Base-by-base conservation (phyloP, 1,140 invertebrate species). In the Drosophila seguyi region DNA sequence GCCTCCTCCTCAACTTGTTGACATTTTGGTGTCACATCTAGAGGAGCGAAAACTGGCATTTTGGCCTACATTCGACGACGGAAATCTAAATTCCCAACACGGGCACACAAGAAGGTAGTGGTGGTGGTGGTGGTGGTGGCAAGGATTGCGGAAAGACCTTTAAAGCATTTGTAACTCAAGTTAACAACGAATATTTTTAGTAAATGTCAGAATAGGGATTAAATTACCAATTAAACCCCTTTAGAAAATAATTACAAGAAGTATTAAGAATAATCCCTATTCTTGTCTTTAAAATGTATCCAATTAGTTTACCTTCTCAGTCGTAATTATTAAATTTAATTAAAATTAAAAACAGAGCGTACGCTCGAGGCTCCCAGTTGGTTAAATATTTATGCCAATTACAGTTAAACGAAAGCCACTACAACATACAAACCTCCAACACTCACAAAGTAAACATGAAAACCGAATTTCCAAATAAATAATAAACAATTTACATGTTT, bases 11-110 rank as follows among this genome's bases (percentile, higher is more conserved):
- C 68, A n/a, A 61, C 81, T 81, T 85, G 73, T 81, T 84, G 81
- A 84, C 81, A 84, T 81, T 84, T 84, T 84, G 82, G 82, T 84
- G 81, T 81, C 82, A 84, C 72, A 65, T 74, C 71, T 55, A 62
- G 71, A 62, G 48, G 27, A 62, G 69, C 39, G 34, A 45, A 63
- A 74, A 74, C 71, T 53, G 62, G 47, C 47, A 74, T 45, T 74
- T 62, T 74, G 71, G 57, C 69, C 69, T 75, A 74, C 48, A 55
- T 74, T 74, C 36, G 47, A 25, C 5, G 31, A 31, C 11, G 14
- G 45, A 38, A 29, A 44, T 53, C 27, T 38, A 20, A 55, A 52
- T 48, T 39, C 38, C 34, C 47, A 38, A 36, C 22, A 38, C 45
- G 29, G n/a, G n/a, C 41, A 47, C 41, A 44, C n/a, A 8, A 25